Evolutionary conservation across 2,797 vertebrate genomes (phyloP), one percentile per base, ranked within the genome.

Genomic region (Gastrophryne carolinensis): DNA sequence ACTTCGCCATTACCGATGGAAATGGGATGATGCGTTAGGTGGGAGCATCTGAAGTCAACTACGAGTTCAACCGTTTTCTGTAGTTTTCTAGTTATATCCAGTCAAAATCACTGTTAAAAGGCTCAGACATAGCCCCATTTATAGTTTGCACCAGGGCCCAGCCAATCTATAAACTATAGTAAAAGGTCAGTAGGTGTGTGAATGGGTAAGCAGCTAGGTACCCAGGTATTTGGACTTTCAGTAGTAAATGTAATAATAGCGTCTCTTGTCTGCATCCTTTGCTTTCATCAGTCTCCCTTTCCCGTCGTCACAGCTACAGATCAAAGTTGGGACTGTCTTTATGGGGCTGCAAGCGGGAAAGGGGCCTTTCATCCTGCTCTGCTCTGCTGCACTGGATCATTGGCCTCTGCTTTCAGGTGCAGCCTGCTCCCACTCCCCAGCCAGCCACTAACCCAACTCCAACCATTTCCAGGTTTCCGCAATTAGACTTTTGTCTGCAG

Each of bases 291-390:
- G 26, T 68, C 35, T 15, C 13, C 53, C 13, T 32, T 52, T 32
- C 19, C 44, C n/a, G 8, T 27, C n/a, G 74, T 77, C 58, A 77
- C 67, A 77, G 66, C 67, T 77, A 67, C 58, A 77, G 66, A 77
- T 77, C 74, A 77, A 77, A 77, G 74, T 32, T 21, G 47, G n/a
- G 47, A 47, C 21, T 64, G 65, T 39, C 29, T 58, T 74, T 60
- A 58, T 47, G 58, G 63, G 26, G 21, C 50, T 21, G 49, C 15
- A 32, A 19, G 6, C 50, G 1, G 49, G 53, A 47, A 54, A 35
- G 26, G 17, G 13, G 58, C 49, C 74, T 77, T 77, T 77, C 66
- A 77, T 77, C 67, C 63, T n/a, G 50, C 37, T 76, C 57, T 65
- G 39, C 63, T 67, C 65, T 68, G 41, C 53, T 74, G 53, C 52